Evolutionary conservation across 1,140 invertebrate genomes (phyloP), one percentile per base, ranked within the genome.

Genomic region (Tetranychus cinnabarinus): DNA sequence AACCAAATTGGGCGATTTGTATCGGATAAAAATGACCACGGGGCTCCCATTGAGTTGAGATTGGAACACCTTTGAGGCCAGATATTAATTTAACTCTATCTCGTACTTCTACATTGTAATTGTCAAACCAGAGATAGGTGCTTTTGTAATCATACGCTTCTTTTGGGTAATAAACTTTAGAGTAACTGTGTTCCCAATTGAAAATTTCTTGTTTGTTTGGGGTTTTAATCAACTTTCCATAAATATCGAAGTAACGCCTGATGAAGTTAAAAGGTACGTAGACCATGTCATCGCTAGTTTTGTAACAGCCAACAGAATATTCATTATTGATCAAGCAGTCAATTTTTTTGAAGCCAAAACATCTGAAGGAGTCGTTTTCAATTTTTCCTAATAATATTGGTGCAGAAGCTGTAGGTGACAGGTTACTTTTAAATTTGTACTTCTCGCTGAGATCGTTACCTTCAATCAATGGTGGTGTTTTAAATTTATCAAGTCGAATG

Each of bases 1-100:
- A 73, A 0, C 88, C 95, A 73, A 90, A 98, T 72, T 99, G 95
- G 4, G 92, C 90, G 65, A 98, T 95, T 77, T 98, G 95, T 2
- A 93, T 97, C 0, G 93, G 91, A 76, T 98, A 98, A 71, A 84
- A 92, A 72, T 97, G 96, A 0, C 90, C 92, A 8, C 78, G 67
- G 13, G 71, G 66, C 54, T 89, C 85, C 92, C 92, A 97, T 69
- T 97, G 92, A 0, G 83, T 91, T 2, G 88, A 92, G 46, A 97
- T 81, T 1, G 92, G 89, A 8, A 95, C 88, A 61, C 87, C 88
- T 70, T 92, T 85, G 13, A 79, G 81, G 0, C 84, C 90, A 72
- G 85, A 91, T 64, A 98, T 83, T 71, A 89, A 96, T 75, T 95
- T 93, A 0, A 98, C 92, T 56, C 92, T 75, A 67, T 96, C 90